Evolutionary conservation across 2,797 vertebrate genomes (phyloP).

Genomic region (Sebastiscus albofasciatus): DNA sequence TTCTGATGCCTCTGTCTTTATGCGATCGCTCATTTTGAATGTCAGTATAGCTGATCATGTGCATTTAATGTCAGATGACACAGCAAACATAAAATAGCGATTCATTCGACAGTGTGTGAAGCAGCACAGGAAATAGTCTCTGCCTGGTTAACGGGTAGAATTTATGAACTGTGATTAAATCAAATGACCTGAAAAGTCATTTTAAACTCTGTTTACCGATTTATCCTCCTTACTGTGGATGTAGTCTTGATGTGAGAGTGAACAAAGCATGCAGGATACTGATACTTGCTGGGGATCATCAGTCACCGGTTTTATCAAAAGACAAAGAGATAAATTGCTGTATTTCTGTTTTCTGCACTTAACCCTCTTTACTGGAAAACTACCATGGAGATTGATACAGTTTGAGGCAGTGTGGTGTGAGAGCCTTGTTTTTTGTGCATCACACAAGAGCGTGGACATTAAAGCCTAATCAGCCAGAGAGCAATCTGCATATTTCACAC

Average conservation of each 20-base stretch:
- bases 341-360: neutral
- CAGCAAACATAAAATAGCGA: neutral
- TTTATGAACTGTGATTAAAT: conserved; percentile 6
- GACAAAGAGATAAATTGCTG: neutral
- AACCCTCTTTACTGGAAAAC: neutral
- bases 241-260: neutral
- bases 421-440: conserved; percentile 14
- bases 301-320: neutral
- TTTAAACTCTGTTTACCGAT: neutral
- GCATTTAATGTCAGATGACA: neutral
- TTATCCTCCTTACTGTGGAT: neutral
- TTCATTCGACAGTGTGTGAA: neutral
- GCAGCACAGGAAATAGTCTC: neutral
- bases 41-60: neutral
- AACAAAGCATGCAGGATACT: neutral
- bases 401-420: neutral
- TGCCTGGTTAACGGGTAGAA: neutral
- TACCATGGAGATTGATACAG: neutral
- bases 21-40: neutral
- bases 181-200: neutral
- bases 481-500: conserved; percentile 44
- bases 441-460: conserved; percentile 7
- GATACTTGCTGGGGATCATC: neutral
- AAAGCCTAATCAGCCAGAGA: conserved; percentile 29
- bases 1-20: conserved; percentile 9